Conservation (phyloP, 1,140 invertebrate genomes). For the Drosophila fuyamai region DNA sequence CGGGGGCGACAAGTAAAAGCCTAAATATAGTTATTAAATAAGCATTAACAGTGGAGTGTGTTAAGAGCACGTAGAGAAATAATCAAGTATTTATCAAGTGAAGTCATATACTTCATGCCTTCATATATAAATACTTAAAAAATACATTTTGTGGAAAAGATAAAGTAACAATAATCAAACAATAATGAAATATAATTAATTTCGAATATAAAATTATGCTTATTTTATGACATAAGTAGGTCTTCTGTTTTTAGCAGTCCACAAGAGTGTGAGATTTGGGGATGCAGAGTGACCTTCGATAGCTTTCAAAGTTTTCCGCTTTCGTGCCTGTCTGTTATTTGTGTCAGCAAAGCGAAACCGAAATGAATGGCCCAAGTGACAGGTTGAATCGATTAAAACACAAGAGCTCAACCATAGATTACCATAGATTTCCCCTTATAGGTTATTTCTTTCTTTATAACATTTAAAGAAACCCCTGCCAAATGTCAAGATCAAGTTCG, state of each 20-base stretch:
- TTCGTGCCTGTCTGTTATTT: conserved; percentile 26
- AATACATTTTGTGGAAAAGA: background rate
- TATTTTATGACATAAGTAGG: too few species aligned
- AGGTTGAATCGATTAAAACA: conserved; percentile 3
- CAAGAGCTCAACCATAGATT: background rate
- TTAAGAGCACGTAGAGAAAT: conserved; percentile 17
- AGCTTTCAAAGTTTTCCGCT: background rate
- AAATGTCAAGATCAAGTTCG: conserved; percentile 70
- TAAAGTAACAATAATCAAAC: background rate
- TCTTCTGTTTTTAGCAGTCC: background rate
- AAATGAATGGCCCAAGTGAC: conserved; percentile 28
- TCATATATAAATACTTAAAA: too few species aligned
- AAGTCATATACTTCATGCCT: too few species aligned
- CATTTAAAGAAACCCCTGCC: background rate
- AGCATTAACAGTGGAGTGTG: conserved; percentile 36
- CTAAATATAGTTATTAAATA: conserved; percentile 71
- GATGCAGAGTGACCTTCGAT: conserved; percentile 30
- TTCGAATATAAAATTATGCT: too few species aligned
- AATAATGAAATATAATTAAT: too few species aligned
- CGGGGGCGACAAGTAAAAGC: conserved; percentile 8
- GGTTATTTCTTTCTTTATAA: background rate
- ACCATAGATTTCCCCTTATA: background rate
- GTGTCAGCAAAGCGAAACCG: conserved; percentile 1
- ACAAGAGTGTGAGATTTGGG: background rate
- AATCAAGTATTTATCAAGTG: conserved; percentile 3